Percentiles rank a stretch among this genome's conserved stretches.
These are phyloP conservation scores for Tylochromis polylepis DNA, from an alignment of 2,113 vertebrate species.

Conservation along the genomic window DNA sequence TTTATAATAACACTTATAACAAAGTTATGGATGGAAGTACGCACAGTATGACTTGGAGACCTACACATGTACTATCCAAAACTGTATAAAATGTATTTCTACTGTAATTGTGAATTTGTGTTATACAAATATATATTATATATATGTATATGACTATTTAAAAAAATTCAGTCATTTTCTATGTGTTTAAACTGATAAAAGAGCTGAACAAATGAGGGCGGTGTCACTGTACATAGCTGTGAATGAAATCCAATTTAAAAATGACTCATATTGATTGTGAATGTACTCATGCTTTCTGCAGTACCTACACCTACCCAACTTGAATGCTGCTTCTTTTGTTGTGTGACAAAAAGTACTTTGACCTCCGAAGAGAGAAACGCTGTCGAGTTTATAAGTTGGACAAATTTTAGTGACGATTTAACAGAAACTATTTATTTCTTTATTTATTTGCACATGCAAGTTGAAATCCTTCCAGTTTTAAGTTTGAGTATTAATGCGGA, in stretches of 20 bases:
- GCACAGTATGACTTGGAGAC: conserved; percentile 74
- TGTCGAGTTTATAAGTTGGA: conserved; percentile 77
- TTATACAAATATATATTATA: conserved; percentile 88
- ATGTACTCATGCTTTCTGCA: conserved; percentile 95
- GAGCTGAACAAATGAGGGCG: conserved; percentile 58
- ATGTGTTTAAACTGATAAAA: conserved; percentile 87
- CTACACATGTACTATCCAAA: conserved; percentile 83
- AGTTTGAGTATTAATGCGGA: conserved; percentile 80
- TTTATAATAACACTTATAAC: conserved; percentile 76
- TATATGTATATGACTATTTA: conserved; percentile 82
- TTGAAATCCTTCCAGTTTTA: conserved; percentile 82
- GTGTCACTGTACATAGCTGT: conserved; percentile 93
- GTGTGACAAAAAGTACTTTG: conserved; percentile 86
- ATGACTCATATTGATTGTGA: conserved; percentile 94
- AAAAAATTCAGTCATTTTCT: conserved; percentile 86
- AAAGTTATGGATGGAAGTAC: conserved; percentile 69
- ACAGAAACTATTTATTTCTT: conserved; percentile 69
- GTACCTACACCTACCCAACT: conserved; percentile 84
- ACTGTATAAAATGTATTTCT: conserved; percentile 97
- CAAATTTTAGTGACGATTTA: conserved; percentile 79
- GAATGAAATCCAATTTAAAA: conserved; percentile 85
- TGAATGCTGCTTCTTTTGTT: conserved; percentile 94
- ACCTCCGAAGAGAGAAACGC: conserved; percentile 72
- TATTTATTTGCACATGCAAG: conserved; percentile 88
- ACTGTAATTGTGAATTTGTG: conserved; percentile 97